Evolutionary conservation across 2,888 invertebrate species (phyloP), one percentile per base, ranked within the genome.

Genomic region (Orthosia gothica): DNA sequence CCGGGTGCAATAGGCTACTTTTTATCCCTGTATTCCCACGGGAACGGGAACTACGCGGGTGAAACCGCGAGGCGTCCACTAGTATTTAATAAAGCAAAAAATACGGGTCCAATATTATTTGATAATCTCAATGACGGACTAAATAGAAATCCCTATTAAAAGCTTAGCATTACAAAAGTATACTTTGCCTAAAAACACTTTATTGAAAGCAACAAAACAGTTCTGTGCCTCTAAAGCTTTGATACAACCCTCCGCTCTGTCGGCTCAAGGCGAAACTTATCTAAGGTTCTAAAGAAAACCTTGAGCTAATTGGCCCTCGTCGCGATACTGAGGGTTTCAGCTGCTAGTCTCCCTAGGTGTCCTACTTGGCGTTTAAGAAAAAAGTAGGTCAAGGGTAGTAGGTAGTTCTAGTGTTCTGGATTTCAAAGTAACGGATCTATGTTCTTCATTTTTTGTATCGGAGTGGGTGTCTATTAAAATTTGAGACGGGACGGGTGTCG

Each of bases 261-360:
- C 16, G 65, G 54, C 84, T 68, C 83, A 73, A 81, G 70, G 78
- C 54, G 55, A 71, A 52, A 54, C 63, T 18, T 62, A 26, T 69
- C 32, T 20, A 59, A 68, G 59, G 47, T 62, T 74, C 64, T 72
- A 45, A 66, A 74, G 59, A 47, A 12, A 69, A 71, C 84, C 79
- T 81, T 79, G 79, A 68, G 72, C 76, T 85, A 82, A 84, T 79
- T 84, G 74, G 64, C 68, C 63, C 76, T 79, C 26, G 57, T 62
- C 70, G 63, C 52, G 49, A 23, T 50, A 62, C 57, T 52, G 55
- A 62, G 70, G 26, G 40, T 49, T 50, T 13, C 23, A 45, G 61
- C 15, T 66, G 67, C 65, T 32, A 47, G 61, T 40, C 70, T 59
- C 49, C 47, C 70, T 40, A 52, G 26, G 20, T 40, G 58, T n/a